Base-by-base conservation (phyloP, 2,113 vertebrate species). In the Octodon degus region DNA sequence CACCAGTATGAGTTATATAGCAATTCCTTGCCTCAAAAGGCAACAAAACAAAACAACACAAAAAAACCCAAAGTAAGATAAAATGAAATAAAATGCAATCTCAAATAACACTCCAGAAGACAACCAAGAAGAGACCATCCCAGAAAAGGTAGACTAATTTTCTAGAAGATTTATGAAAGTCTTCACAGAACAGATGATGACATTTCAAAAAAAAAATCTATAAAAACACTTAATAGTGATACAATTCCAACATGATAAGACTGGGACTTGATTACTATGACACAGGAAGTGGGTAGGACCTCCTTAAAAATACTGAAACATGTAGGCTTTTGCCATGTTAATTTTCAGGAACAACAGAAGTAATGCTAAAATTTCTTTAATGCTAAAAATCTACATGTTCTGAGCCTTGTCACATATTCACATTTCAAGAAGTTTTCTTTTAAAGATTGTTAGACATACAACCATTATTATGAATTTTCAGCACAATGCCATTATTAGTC, bases 341-440 rank as follows among this genome's bases (percentile, higher is more conserved):
- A 86, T 58, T 83, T 24, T 68, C 68, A 47, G 50, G 86, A 95
- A 95, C 79, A 70, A 97, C 43, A 95, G 86, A 16, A 85, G 84
- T 86, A 93, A 94, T 86, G 62, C 79, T 91, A 94, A 96, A 67
- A 86, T 68, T 95, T 91, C 43, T 90, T 94, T 96, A 96, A 86
- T 60, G 50, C 72, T 55, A 55, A 94, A 32, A n/a, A 85, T 76
- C 63, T 92, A 17, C 4, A 0, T 62, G 1, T 80, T 96, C 62
- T 92, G 87, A 96, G 94, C 63, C 76, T 94, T 95, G 68, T 91
- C 85, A 85, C 25, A 6, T 86, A 74, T 83, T 94, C 83, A 95
- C 95, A 87, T 91, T 96, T 95, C 63, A 74, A 10, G 6, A 76
- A 76, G 40, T 79, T 79, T 86, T 93, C 43, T 60, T 58, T 55